phyloP scores from a whole-genome alignment of 2,888 invertebrate genomes.

The Patella depressa region DNA sequence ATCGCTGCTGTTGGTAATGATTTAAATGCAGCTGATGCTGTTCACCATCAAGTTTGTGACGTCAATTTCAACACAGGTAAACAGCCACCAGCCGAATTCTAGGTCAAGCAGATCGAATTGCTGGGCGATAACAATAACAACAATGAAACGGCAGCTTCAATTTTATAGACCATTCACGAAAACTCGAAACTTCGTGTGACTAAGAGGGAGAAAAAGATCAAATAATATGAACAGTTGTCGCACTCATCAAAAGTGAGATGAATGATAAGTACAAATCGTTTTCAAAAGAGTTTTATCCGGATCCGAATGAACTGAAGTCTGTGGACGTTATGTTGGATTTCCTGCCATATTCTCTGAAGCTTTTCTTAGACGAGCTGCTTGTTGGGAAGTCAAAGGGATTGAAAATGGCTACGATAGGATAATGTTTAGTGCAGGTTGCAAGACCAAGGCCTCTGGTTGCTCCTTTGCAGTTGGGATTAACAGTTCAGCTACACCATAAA shows the following conservation, averaged over 20 bases:
- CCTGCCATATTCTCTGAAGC: background rate
- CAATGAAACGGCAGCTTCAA: background rate
- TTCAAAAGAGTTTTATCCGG: constrained; percentile 1
- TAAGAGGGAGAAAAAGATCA: background rate
- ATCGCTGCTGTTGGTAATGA: background rate
- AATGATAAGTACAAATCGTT: background rate
- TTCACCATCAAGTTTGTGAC: constrained; percentile 3
- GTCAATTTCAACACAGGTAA: background rate
- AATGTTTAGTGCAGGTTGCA: no score
- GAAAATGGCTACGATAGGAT: no score
- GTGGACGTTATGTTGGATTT: background rate
- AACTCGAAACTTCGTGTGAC: background rate
- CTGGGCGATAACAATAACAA: background rate
- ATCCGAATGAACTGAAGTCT: background rate
- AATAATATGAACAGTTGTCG: background rate
- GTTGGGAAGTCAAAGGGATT: background rate
- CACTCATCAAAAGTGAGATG: constrained; percentile 1
- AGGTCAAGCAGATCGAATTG: background rate
- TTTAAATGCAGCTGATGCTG: constrained; percentile 11
- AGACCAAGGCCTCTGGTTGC: no score
- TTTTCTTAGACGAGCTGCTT: background rate
- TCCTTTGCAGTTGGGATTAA: background rate
- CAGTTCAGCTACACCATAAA: background rate
- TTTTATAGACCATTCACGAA: background rate
- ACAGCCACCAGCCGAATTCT: background rate